These are phyloP conservation scores for Otocyon megalotis DNA, from an alignment of 2,113 vertebrate genomes.

Conservation along the genomic window DNA sequence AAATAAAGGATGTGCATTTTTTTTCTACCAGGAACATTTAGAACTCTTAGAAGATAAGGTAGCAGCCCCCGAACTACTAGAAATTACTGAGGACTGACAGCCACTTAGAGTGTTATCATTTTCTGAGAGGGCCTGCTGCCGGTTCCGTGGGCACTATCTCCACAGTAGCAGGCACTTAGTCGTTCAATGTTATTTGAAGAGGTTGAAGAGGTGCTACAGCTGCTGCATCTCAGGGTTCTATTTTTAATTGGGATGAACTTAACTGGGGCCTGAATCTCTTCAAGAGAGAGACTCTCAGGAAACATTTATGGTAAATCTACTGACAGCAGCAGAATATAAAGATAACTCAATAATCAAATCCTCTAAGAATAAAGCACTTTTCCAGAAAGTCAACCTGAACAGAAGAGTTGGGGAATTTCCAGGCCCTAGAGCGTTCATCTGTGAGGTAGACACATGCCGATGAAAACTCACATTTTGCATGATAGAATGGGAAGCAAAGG, in stretches of 20 bases:
- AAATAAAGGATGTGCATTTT: background rate
- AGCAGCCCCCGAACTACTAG: constrained; percentile 26
- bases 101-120: constrained; percentile 70
- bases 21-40: constrained; percentile 43
- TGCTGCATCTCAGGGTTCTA: constrained; percentile 76
- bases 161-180: constrained; percentile 82
- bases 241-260: constrained; percentile 81
- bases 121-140: constrained; percentile 66
- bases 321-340: constrained; percentile 66
- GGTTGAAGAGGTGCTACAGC: constrained; percentile 76
- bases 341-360: constrained; percentile 71
- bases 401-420: constrained; percentile 25
- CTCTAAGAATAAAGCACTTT: constrained; percentile 65
- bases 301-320: constrained; percentile 74
- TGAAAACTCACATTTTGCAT: background rate
- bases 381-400: constrained; percentile 52
- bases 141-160: constrained; percentile 63
- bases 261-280: constrained; percentile 74
- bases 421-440: background rate
- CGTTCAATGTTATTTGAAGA: constrained; percentile 79
- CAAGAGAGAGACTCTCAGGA: constrained; percentile 70
- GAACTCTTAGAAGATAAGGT: constrained; percentile 75
- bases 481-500: background rate
- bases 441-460: background rate
- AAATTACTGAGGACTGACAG: constrained; percentile 59